phyloP scores from a whole-genome alignment of 2,888 invertebrate species.

The Orthonychiurus folsomi region DNA sequence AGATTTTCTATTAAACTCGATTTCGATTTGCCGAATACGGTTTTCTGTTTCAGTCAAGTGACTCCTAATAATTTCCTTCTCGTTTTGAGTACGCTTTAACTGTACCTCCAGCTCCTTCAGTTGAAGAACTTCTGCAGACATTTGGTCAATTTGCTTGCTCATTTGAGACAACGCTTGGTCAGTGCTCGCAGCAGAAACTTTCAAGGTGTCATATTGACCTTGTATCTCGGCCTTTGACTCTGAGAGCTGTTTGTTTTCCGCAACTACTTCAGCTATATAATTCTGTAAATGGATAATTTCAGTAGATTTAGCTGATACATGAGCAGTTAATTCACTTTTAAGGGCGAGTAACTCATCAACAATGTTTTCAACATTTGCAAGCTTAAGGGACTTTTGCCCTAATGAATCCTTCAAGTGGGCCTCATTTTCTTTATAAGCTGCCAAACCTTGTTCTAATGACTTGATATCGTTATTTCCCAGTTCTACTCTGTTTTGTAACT shows the following conservation, averaged over 20 bases:
- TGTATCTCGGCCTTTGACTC: neutral
- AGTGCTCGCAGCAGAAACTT: neutral
- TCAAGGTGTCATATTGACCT: neutral
- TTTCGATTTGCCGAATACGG: neutral
- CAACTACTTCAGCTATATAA: neutral
- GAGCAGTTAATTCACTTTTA: neutral
- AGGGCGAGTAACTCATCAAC: neutral
- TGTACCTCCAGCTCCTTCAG: neutral
- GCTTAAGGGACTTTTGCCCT: neutral
- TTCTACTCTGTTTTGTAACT: neutral
- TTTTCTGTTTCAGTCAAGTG: neutral
- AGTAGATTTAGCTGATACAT: neutral
- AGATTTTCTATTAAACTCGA: conserved; percentile 4
- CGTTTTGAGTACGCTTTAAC: neutral
- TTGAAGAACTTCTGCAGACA: neutral
- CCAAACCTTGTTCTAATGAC: neutral
- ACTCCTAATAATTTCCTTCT: neutral
- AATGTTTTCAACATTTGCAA: neutral
- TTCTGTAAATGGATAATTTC: neutral
- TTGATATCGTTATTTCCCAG: neutral
- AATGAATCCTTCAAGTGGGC: neutral
- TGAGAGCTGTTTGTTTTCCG: neutral
- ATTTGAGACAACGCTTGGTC: neutral
- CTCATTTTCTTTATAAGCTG: neutral
- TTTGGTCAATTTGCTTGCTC: neutral